Evolutionary conservation across 2,888 invertebrate genomes (phyloP), one percentile per base, ranked within the genome.

Genomic region (Leptarthrus brevirostris): DNA sequence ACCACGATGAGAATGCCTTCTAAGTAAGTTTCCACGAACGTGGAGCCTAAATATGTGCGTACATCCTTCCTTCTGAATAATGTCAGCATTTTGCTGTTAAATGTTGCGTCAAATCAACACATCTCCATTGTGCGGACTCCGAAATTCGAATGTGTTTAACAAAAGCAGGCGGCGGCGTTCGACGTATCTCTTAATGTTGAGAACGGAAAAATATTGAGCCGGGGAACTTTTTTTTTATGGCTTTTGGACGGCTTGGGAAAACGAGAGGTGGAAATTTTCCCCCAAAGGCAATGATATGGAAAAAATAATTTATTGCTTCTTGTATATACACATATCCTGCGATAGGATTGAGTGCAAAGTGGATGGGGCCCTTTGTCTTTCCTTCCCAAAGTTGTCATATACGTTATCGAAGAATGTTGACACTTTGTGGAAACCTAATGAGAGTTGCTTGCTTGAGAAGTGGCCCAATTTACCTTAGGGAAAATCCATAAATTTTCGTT

Each of bases 41-140:
- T 30, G n/a, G n/a, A n/a, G n/a, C n/a, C 8, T 30, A 30, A 6
- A 8, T 30, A 4, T 30, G 8, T 30, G 30, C 30, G 30, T 30
- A 30, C 1, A 8, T 30, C 44, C n/a, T 5, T 44, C 44, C 4
- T 44, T n/a, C 16, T 44, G 44, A 44, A 16, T 44, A 44, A 44
- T 44, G 44, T 44, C 44, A 44, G 44, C 44, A 44, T 44, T 44
- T 44, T 44, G 44, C 12, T 44, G 44, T 44, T 44, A 44, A 44
- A 44, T 44, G 44, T 44, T 44, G n/a, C 44, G 44, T 44, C 44
- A 44, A 44, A 44, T 44, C 44, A 44, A 44, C 44, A 44, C 44
- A 44, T 44, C 44, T 44, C 44, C 44, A 14, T 44, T 44, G 44
- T 44, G 12, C 44, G n/a, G n/a, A n/a, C n/a, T n/a, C n/a, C n/a